A percentile compares a stretch with the other conserved stretches of the same genome.
These are phyloP conservation scores for Phodopus roborovskii DNA, from an alignment of 2,113 vertebrate genomes.

Conservation along the genomic window DNA sequence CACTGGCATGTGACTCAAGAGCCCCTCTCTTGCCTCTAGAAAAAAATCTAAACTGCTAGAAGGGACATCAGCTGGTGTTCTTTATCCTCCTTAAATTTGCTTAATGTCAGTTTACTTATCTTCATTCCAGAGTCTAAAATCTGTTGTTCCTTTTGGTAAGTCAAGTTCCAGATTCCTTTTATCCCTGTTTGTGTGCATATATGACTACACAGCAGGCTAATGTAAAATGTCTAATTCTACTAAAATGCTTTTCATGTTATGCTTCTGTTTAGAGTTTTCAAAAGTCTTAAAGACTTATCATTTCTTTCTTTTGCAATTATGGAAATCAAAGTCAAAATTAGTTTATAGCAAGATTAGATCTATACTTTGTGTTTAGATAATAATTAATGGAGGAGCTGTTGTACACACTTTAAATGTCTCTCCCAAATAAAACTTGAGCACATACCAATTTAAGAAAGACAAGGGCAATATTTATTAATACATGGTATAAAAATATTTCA, in stretches of 20 bases:
- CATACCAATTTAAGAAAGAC: neutral
- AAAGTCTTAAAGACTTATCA: neutral
- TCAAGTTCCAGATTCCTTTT: neutral
- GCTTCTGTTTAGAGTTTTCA: neutral
- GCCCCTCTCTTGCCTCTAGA: neutral
- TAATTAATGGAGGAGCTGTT: neutral
- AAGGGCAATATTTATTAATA: neutral
- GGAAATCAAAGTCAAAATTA: neutral
- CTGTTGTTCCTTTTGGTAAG: neutral
- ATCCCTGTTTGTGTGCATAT: neutral
- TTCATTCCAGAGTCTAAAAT: neutral
- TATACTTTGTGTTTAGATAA: slow-evolving; percentile 24
- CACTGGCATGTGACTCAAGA: neutral
- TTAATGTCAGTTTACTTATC: neutral
- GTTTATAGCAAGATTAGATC: neutral
- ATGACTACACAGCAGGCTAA: neutral
- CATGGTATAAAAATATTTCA: slow-evolving; percentile 47
- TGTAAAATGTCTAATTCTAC: neutral
- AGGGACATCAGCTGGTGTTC: no score
- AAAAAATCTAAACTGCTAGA: neutral
- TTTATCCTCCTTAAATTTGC: neutral
- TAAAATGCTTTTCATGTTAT: neutral
- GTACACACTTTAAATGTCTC: neutral
- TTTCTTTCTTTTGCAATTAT: neutral
- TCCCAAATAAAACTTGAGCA: slow-evolving; percentile 29